These are phyloP conservation scores for Benthosema pterotum DNA, from an alignment of 2,797 vertebrate genomes.

Conservation along the genomic window DNA sequence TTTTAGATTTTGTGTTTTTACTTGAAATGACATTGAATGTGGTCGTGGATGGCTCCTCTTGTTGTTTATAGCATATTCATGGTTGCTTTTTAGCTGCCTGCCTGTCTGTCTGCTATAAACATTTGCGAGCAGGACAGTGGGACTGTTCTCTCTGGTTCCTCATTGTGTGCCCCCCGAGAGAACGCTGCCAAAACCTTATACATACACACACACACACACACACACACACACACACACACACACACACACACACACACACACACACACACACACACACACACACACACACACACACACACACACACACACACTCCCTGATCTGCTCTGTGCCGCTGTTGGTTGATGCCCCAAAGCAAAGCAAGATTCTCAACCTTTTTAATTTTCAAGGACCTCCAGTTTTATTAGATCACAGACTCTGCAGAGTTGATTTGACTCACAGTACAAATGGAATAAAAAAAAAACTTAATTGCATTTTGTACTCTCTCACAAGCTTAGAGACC, in stretches of 20 bases:
- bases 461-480: no score
- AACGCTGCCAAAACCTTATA: conserved; percentile 15
- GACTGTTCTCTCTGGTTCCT: conserved; percentile 1
- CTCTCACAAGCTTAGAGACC: no score
- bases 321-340: conserved; percentile 19
- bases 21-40: conserved; percentile 24
- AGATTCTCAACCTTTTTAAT: no score
- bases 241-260: background rate
- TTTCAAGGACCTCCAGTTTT: no score
- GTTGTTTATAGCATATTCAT: conserved; percentile 11
- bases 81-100: conserved; percentile 9
- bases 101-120: conserved; percentile 35
- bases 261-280: background rate
- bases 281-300: background rate
- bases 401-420: no score
- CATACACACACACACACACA: background rate
- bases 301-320: background rate
- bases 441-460: no score
- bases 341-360: background rate
- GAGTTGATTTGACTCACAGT: no score
- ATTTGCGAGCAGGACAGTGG: conserved; percentile 8
- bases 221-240: background rate
- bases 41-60: conserved; percentile 12
- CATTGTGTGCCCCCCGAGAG: conserved; percentile 16
- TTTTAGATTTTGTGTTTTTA: conserved; percentile 33